Evolutionary conservation across 2,113 vertebrate species (phyloP).

Genomic region (Microcebus jonahi): DNA sequence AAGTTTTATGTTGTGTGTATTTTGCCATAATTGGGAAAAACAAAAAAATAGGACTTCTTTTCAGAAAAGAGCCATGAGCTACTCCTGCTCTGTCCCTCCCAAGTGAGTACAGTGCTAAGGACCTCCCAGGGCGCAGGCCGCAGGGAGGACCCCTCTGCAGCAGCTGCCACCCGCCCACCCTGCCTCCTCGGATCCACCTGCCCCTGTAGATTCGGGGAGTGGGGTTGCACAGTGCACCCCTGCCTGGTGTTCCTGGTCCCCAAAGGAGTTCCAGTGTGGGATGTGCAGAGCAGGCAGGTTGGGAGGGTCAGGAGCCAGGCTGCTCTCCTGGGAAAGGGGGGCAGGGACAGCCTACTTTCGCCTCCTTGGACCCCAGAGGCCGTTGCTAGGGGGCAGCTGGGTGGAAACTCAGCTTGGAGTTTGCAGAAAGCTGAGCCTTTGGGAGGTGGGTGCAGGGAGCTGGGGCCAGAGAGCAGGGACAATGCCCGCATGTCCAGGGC

Average conservation of each 20-base stretch:
- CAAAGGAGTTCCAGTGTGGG: neutral
- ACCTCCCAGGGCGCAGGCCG: neutral
- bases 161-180: too few species aligned
- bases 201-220: neutral
- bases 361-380: neutral
- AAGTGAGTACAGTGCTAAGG: neutral
- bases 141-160: neutral
- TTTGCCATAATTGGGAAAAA: neutral
- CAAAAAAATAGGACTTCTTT: neutral
- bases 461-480: neutral
- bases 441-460: neutral
- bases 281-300: neutral
- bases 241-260: too few species aligned
- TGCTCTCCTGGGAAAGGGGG: neutral
- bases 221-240: neutral
- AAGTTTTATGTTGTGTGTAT: neutral
- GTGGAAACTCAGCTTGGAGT: neutral
- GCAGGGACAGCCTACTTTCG: neutral
- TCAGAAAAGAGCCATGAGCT: neutral
- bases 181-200: neutral
- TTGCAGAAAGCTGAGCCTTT: neutral
- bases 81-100: accelerated
- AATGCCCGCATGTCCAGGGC: neutral
- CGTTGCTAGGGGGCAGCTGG: neutral
- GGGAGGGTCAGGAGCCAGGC: neutral